A percentile compares a stretch with the other conserved stretches of the same genome.
Evolutionary conservation across 2,797 vertebrate species (phyloP).

Genomic region (Chanos chanos): DNA sequence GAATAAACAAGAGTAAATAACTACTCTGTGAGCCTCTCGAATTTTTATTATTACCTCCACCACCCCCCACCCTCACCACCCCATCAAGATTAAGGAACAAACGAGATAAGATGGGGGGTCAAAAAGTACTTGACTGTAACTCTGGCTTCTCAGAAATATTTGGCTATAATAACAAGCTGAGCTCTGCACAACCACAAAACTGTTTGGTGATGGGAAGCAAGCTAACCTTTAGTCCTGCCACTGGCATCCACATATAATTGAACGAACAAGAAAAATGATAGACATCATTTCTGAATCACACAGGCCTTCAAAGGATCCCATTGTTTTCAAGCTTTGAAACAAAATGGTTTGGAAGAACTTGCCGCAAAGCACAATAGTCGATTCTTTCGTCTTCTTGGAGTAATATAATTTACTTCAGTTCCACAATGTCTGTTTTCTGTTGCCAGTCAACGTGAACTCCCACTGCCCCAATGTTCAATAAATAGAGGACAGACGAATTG

Average conservation of each 20-base stretch:
- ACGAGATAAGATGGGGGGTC: conserved; percentile 21
- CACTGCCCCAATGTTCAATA: conserved; percentile 39
- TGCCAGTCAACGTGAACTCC: conserved; percentile 48
- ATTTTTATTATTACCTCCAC: conserved; percentile 8
- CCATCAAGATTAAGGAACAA: conserved; percentile 21
- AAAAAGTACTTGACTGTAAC: conserved; percentile 21
- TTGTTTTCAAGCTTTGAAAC: conserved; percentile 40
- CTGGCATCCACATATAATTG: conserved; percentile 26
- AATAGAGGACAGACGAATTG: conserved; percentile 38
- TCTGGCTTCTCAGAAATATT: conserved; percentile 29
- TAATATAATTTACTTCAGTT: conserved; percentile 41
- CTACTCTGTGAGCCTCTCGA: conserved; percentile 11
- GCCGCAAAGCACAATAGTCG: conserved; percentile 26
- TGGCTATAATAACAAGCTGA: conserved; percentile 23
- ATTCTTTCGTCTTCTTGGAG: conserved; percentile 30
- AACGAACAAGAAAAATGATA: not conserved
- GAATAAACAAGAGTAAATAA: conserved; percentile 43
- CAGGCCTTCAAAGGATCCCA: conserved; percentile 38
- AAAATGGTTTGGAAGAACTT: conserved; percentile 20
- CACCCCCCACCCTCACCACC: not conserved
- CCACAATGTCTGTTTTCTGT: conserved; percentile 47
- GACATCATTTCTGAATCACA: conserved; percentile 1
- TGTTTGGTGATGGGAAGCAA: conserved; percentile 24
- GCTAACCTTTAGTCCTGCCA: conserved; percentile 1
- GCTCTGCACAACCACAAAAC: conserved; percentile 24